Percentiles rank a stretch among this genome's conserved stretches.
Conservation (phyloP, 2,888 invertebrate species). For the Spodoptera littoralis region DNA sequence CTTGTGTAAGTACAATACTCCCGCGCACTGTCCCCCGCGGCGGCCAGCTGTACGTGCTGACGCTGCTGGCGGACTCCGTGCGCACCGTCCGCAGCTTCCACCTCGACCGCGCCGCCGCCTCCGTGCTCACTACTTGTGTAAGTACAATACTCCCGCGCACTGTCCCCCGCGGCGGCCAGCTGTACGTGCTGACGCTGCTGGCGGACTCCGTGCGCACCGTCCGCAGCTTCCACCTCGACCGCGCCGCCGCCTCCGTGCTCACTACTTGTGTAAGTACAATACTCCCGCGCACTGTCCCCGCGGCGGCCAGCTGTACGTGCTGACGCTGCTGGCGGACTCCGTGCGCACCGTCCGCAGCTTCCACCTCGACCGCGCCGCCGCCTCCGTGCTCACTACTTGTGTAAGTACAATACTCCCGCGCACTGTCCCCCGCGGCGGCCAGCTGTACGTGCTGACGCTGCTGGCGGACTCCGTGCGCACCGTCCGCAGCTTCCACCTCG, state of each 20-base stretch:
- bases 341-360: conserved; percentile 96
- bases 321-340: conserved; percentile 96
- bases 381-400: conserved; percentile 97
- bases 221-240: conserved; percentile 95
- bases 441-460: conserved; percentile 87
- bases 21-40: too few relatives aligned
- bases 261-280: conserved; percentile 94
- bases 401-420: conserved; percentile 87
- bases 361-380: conserved; percentile 98
- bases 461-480: conserved; percentile 98
- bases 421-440: too few relatives aligned
- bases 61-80: conserved; percentile 98
- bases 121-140: conserved; percentile 97
- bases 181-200: conserved; percentile 90
- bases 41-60: conserved; percentile 66
- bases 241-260: conserved; percentile 98
- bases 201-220: conserved; percentile 98
- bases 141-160: conserved; percentile 72
- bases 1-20: conserved; percentile 91
- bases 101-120: conserved; percentile 98
- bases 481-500: conserved; percentile 95
- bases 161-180: too few relatives aligned
- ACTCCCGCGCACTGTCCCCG: not conserved
- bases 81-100: conserved; percentile 95
- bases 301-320: too few relatives aligned